phyloP scores from a whole-genome alignment of 2,888 invertebrate genomes.

The Lasioglossum marginatum region DNA sequence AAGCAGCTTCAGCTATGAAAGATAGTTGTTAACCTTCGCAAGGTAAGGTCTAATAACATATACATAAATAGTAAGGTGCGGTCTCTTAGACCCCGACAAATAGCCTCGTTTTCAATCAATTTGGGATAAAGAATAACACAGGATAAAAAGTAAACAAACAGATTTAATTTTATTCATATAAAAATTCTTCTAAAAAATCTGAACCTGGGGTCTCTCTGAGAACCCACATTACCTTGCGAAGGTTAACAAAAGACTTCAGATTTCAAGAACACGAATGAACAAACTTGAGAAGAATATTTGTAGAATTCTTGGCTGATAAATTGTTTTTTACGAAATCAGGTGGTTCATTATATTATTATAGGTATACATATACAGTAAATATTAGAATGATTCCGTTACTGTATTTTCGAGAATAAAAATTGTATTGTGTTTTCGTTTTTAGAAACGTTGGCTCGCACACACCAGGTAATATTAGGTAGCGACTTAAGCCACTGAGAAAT shows the following conservation, averaged over 20 bases:
- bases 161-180: too few species aligned
- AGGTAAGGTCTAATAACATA: too few species aligned
- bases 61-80: too few species aligned
- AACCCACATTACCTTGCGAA: too few species aligned
- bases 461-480: constrained; percentile 52
- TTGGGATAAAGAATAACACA: too few species aligned
- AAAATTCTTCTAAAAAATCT: too few species aligned
- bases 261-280: not conserved
- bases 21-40: too few species aligned
- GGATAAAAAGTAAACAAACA: too few species aligned
- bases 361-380: not conserved
- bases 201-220: too few species aligned
- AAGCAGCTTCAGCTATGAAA: not conserved
- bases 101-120: too few species aligned
- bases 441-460: constrained; percentile 28
- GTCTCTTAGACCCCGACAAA: too few species aligned
- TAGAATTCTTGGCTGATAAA: too few species aligned
- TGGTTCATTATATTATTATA: not conserved
- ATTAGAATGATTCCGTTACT: not conserved
- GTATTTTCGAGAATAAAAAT: not conserved
- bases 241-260: not conserved
- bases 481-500: constrained; percentile 55
- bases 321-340: not conserved
- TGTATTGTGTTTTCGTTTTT: constrained; percentile 22
- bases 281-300: not conserved